Evolutionary conservation across 2,888 invertebrate species (phyloP).

Genomic region (Lysandra coridon): DNA sequence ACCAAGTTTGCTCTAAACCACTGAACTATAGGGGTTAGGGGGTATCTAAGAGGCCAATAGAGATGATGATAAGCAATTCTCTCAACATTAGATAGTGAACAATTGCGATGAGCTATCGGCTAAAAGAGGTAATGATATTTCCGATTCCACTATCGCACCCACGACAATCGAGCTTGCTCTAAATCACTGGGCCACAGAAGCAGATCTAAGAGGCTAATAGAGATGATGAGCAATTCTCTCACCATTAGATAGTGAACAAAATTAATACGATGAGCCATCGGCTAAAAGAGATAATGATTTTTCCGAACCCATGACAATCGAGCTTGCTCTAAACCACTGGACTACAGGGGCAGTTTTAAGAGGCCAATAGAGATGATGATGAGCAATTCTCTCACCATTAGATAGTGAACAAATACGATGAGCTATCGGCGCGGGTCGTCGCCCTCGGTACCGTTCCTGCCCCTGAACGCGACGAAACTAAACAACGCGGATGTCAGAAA

Average conservation of each 20-base stretch:
- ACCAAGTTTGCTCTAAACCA: neutral
- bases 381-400: slow-evolving; percentile 45
- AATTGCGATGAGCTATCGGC: slow-evolving; percentile 78
- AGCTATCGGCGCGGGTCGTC: slow-evolving; percentile 78
- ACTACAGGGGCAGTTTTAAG: no score
- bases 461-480: slow-evolving; percentile 74
- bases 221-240: slow-evolving; percentile 25
- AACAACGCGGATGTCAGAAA: slow-evolving; percentile 44
- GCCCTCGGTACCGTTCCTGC: slow-evolving; percentile 78
- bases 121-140: no score
- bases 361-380: neutral
- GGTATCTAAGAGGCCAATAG: neutral
- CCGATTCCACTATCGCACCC: neutral
- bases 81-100: slow-evolving; percentile 67
- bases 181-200: neutral
- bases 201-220: neutral
- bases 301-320: neutral
- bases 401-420: slow-evolving; percentile 78
- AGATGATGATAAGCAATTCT: slow-evolving; percentile 15
- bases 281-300: slow-evolving; percentile 35
- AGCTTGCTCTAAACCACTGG: neutral
- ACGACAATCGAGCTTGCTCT: neutral
- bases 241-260: slow-evolving; percentile 72
- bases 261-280: slow-evolving; percentile 79
- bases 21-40: neutral